These are phyloP conservation scores for Pao palembangensis DNA, from an alignment of 2,113 vertebrate species.

Conservation along the genomic window DNA sequence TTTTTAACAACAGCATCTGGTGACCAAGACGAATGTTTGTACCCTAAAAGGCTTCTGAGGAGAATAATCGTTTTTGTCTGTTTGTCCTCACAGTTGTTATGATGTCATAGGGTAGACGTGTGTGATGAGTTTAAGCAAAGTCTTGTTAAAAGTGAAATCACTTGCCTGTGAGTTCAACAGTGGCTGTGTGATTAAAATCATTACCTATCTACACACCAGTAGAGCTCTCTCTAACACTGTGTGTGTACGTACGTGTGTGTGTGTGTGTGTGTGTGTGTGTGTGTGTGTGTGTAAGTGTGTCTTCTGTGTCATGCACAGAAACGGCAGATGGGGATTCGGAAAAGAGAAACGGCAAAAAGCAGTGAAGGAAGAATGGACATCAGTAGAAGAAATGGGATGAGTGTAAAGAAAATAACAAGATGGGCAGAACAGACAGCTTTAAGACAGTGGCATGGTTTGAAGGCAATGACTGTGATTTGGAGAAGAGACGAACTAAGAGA, in stretches of 20 bases:
- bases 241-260: conserved; percentile 4
- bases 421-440: conserved; percentile 25
- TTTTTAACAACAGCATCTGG: too few relatives aligned
- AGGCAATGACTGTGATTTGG: conserved; percentile 41
- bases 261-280: not conserved
- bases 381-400: conserved; percentile 25
- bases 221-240: conserved; percentile 15
- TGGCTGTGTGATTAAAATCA: conserved; percentile 64
- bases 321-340: conserved; percentile 15
- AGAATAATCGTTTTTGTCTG: not conserved
- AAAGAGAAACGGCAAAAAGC: conserved; percentile 13
- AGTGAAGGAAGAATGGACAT: conserved; percentile 27
- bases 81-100: not conserved
- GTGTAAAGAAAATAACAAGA: conserved; percentile 35
- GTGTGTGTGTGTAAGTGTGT: conserved; percentile 12
- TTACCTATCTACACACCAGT: conserved; percentile 55
- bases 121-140: conserved; percentile 15
- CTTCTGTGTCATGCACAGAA: conserved; percentile 13
- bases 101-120: conserved; percentile 3
- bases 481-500: conserved; percentile 11
- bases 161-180: conserved; percentile 42
- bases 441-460: conserved; percentile 28
- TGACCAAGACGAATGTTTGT: too few relatives aligned
- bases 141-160: conserved; percentile 36
- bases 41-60: too few relatives aligned